These are phyloP conservation scores for Ceratina japonica DNA, from an alignment of 1,140 invertebrate species.

Conservation along the genomic window DNA sequence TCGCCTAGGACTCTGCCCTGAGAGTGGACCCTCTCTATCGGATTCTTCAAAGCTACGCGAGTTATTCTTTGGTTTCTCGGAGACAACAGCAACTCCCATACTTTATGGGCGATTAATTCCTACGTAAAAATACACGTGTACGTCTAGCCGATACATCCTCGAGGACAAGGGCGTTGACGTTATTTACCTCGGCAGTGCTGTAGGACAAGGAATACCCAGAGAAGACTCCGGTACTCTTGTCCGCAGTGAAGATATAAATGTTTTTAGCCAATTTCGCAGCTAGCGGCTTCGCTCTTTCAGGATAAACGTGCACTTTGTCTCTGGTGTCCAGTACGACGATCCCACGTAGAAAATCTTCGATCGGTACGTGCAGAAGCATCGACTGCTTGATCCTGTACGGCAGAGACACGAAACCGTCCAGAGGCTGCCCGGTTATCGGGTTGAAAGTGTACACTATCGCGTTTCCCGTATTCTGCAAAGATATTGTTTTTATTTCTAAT, in stretches of 20 bases:
- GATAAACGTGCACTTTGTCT: constrained; percentile 85
- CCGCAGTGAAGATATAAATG: constrained; percentile 87
- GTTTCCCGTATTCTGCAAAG: constrained; percentile 81
- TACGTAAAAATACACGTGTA: constrained; percentile 52
- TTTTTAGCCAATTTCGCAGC: constrained; percentile 79
- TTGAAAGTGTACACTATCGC: constrained; percentile 90
- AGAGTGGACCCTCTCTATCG: constrained; percentile 94
- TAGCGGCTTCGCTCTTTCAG: constrained; percentile 80
- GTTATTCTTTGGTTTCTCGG: constrained; percentile 85
- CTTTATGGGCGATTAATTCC: constrained; percentile 76
- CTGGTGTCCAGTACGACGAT: constrained; percentile 88
- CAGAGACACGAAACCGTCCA: constrained; percentile 82
- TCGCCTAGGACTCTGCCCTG: constrained; percentile 97
- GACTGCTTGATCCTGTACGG: constrained; percentile 88
- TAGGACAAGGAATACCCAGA: constrained; percentile 84
- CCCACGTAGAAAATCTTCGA: constrained; percentile 87
- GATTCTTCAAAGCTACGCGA: constrained; percentile 85
- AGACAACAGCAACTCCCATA: constrained; percentile 88
- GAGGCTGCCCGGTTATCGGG: constrained; percentile 88
- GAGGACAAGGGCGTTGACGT: no score
- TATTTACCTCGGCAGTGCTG: constrained; percentile 69
- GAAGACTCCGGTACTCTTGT: constrained; percentile 83
- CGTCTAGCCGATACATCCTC: no score
- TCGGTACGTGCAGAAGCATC: constrained; percentile 84
- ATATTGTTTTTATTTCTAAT: no score